Conservation (phyloP, 2,113 vertebrate genomes). For the Orcinus orca region DNA sequence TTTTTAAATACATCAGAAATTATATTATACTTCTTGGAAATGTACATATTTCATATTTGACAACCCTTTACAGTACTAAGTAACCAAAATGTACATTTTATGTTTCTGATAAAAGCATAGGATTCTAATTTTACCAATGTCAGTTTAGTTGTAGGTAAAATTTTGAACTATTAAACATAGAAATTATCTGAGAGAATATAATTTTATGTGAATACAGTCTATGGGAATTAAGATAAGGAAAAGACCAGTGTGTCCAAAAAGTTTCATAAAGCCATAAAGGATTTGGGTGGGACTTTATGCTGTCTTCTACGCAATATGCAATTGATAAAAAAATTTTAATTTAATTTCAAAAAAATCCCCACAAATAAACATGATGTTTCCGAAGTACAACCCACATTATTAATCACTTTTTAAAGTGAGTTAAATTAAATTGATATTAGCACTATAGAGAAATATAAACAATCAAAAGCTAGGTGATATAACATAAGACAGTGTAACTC, state of each 20-base stretch:
- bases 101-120: neutral
- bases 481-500: neutral
- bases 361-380: neutral
- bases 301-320: neutral
- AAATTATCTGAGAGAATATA: neutral
- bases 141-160: neutral
- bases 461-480: neutral
- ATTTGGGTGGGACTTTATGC: neutral
- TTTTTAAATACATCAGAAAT: constrained; percentile 41
- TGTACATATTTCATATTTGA: constrained; percentile 18
- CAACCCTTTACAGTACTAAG: neutral
- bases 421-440: neutral
- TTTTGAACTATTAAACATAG: neutral
- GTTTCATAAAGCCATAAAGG: neutral
- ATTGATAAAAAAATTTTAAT: neutral
- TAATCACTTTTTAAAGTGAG: neutral
- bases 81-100: neutral
- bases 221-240: neutral
- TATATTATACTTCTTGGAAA: constrained; percentile 27
- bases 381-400: neutral
- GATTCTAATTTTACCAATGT: constrained; percentile 38
- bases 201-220: neutral
- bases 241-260: neutral
- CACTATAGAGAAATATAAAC: neutral
- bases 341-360: neutral